These are phyloP conservation scores for Dermatemys mawii DNA, from an alignment of 2,113 vertebrate species.

Conservation along the genomic window DNA sequence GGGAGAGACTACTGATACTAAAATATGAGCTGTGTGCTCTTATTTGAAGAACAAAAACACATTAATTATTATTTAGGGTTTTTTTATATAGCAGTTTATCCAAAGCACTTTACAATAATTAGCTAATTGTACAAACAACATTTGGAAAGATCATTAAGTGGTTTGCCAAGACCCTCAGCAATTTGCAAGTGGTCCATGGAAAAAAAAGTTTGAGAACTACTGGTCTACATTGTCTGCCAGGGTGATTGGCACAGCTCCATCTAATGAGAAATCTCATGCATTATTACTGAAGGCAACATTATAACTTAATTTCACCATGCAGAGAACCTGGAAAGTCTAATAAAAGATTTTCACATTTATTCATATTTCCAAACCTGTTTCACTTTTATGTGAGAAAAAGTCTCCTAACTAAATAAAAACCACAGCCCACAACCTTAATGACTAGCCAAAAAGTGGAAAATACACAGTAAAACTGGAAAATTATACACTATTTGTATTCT, in stretches of 20 bases:
- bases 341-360: fast-evolving
- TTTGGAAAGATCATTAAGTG: no score
- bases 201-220: no score
- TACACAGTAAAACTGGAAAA: slow-evolving; percentile 36
- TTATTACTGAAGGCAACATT: neutral
- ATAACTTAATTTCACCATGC: fast-evolving
- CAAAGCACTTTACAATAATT: no score
- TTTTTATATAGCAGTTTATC: no score
- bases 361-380: neutral
- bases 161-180: no score
- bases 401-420: neutral
- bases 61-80: no score
- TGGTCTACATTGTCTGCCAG: fast-evolving
- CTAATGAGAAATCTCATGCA: neutral
- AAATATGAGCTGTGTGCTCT: no score
- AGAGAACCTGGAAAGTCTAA: slow-evolving; percentile 45
- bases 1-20: no score
- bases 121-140: no score
- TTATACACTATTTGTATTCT: neutral
- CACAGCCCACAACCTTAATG: neutral
- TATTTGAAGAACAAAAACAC: no score
- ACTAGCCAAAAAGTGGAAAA: slow-evolving; percentile 9
- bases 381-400: slow-evolving; percentile 23
- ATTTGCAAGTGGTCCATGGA: no score
- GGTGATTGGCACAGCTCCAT: neutral